Evolutionary conservation across 2,797 vertebrate species (phyloP).

Genomic region (Tokudaia tokunoshimensis): DNA sequence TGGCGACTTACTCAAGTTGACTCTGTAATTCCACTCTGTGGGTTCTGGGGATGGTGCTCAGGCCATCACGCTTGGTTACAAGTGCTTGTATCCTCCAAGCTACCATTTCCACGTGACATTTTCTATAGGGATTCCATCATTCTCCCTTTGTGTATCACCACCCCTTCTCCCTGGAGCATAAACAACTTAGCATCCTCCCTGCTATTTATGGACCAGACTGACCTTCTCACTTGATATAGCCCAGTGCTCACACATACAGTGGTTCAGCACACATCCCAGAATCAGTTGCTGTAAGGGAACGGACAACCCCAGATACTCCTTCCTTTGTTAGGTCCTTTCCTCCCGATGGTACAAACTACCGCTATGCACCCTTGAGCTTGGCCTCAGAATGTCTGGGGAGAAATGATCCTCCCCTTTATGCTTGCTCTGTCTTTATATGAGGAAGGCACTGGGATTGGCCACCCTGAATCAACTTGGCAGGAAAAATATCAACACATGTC

Average conservation of each 20-base stretch:
- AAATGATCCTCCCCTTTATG: neutral
- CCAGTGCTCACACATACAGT: neutral
- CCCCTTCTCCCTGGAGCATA: no score
- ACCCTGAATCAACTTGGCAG: neutral
- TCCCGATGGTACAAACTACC: neutral
- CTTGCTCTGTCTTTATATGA: neutral
- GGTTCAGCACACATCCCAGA: neutral
- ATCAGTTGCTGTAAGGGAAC: neutral
- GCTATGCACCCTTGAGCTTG: neutral
- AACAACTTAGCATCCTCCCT: neutral
- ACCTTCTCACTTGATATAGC: neutral
- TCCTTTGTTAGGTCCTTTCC: neutral
- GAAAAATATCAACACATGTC: neutral
- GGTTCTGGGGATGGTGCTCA: neutral
- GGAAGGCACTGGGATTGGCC: neutral
- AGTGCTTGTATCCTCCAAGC: neutral
- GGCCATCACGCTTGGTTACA: neutral
- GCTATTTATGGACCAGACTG: neutral
- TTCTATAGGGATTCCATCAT: neutral
- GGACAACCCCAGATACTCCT: neutral
- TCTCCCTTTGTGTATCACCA: neutral
- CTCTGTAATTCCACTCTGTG: neutral
- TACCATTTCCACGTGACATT: neutral
- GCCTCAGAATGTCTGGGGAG: neutral
- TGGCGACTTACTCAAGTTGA: no score